Conservation (phyloP, 2,113 vertebrate species). For the Eptatretus burgeri region DNA sequence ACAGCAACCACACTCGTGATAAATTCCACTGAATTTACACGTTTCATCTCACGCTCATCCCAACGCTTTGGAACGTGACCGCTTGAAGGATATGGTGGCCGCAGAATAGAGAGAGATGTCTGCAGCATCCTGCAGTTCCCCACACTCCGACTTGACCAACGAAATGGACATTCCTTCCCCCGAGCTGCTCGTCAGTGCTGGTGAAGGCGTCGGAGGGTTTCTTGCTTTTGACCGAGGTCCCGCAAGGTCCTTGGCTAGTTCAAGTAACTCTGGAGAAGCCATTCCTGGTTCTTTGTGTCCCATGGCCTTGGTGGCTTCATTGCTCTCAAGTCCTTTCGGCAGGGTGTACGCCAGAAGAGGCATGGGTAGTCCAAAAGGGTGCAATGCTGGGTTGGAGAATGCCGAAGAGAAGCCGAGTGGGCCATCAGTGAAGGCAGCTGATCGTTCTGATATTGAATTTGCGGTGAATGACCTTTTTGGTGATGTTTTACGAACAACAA, state of each 20-base stretch:
- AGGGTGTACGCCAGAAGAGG: constrained; percentile 40
- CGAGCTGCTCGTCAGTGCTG: constrained; percentile 48
- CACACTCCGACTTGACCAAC: constrained; percentile 93
- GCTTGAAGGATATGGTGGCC: constrained; percentile 83
- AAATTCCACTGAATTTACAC: no score
- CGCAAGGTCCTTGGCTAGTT: constrained; percentile 87
- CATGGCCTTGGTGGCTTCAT: constrained; percentile 27
- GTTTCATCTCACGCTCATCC: no score
- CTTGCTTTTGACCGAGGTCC: constrained; percentile 65
- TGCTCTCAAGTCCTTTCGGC: constrained; percentile 20
- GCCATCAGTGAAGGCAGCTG: not conserved
- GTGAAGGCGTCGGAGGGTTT: constrained; percentile 65
- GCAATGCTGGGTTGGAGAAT: not conserved
- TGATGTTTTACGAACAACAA: constrained; percentile 78
- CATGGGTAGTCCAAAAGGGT: constrained; percentile 29
- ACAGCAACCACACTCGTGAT: no score
- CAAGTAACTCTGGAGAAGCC: constrained; percentile 59
- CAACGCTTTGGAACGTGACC: no score
- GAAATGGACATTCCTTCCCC: constrained; percentile 70
- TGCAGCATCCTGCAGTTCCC: constrained; percentile 82
- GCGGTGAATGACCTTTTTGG: constrained; percentile 18
- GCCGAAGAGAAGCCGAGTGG: not conserved
- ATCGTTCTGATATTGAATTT: not conserved
- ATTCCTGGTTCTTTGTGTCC: constrained; percentile 35
- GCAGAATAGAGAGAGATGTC: constrained; percentile 91